Conservation (phyloP, 1,140 invertebrate genomes). For the Lethrus apterus region DNA sequence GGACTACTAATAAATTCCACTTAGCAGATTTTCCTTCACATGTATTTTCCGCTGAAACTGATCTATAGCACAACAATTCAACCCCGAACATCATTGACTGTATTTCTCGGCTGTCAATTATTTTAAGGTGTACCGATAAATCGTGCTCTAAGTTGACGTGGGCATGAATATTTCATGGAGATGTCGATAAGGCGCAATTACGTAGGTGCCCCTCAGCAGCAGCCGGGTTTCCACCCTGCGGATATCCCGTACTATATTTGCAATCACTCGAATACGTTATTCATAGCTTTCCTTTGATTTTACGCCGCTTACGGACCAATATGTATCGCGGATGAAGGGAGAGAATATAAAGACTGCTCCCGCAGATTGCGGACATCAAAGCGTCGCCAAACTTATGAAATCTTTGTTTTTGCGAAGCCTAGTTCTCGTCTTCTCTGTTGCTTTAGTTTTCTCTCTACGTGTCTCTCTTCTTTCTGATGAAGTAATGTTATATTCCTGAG, state of each 20-base stretch:
- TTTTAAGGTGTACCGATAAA: slow-evolving; percentile 23
- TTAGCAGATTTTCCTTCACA: too few species aligned
- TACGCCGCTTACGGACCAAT: slow-evolving; percentile 23
- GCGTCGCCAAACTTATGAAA: slow-evolving; percentile 22
- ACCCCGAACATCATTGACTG: neutral
- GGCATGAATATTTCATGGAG: slow-evolving; percentile 23
- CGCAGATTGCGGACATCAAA: slow-evolving; percentile 23
- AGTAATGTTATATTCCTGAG: too few species aligned
- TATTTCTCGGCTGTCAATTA: slow-evolving; percentile 23
- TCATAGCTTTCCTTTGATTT: slow-evolving; percentile 24
- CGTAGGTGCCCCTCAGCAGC: slow-evolving; percentile 9
- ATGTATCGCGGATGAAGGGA: slow-evolving; percentile 22
- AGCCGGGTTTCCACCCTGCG: slow-evolving; percentile 11
- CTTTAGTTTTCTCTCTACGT: too few species aligned
- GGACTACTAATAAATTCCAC: too few species aligned
- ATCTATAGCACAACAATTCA: slow-evolving; percentile 4
- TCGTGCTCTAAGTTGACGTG: slow-evolving; percentile 22
- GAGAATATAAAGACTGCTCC: slow-evolving; percentile 17
- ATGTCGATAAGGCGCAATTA: slow-evolving; percentile 18
- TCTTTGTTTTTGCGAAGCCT: slow-evolving; percentile 23
- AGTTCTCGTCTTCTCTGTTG: too few species aligned
- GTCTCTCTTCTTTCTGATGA: too few species aligned
- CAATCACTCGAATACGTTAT: slow-evolving; percentile 21
- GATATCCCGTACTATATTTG: slow-evolving; percentile 20
- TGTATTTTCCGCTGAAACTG: neutral